Evolutionary conservation across 2,888 invertebrate genomes (phyloP).

Genomic region (Cybosia mesomella): DNA sequence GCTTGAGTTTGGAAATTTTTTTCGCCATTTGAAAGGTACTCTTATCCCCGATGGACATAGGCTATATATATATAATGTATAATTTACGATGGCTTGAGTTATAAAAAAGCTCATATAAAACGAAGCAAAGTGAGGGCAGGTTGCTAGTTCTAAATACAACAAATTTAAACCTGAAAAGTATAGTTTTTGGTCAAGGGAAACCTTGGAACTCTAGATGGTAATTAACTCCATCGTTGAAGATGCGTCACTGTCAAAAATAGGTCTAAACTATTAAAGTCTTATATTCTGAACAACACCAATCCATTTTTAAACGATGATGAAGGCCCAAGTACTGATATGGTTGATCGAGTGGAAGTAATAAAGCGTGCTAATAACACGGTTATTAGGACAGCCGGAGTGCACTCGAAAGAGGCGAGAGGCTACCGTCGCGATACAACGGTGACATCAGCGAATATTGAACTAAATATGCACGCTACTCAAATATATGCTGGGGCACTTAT

Average conservation of each 20-base stretch:
- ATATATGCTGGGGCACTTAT: constrained; percentile 26
- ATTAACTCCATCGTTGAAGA: neutral
- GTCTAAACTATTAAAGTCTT: neutral
- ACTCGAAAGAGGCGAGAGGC: constrained; percentile 52
- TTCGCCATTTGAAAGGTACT: too few relatives aligned
- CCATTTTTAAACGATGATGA: constrained; percentile 8
- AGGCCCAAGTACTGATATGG: constrained; percentile 11
- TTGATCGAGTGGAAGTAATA: constrained; percentile 28
- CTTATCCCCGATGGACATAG: too few relatives aligned
- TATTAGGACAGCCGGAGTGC: constrained; percentile 55
- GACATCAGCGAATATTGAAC: constrained; percentile 68
- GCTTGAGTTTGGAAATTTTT: too few relatives aligned
- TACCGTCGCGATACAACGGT: constrained; percentile 48
- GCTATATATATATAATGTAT: too few relatives aligned
- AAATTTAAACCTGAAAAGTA: too few relatives aligned
- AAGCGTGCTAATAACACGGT: constrained; percentile 49
- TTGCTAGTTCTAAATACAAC: too few relatives aligned
- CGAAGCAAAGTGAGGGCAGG: too few relatives aligned
- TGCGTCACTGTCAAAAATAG: neutral
- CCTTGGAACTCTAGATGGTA: too few relatives aligned
- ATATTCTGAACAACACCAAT: neutral
- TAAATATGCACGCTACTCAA: constrained; percentile 49
- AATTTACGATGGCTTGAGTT: too few relatives aligned
- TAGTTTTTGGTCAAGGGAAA: too few relatives aligned
- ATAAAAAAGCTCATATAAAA: too few relatives aligned